Evolutionary conservation across 23 tunicate genomes (phyloP).

Genomic region (Aplidium turbinatum): DNA sequence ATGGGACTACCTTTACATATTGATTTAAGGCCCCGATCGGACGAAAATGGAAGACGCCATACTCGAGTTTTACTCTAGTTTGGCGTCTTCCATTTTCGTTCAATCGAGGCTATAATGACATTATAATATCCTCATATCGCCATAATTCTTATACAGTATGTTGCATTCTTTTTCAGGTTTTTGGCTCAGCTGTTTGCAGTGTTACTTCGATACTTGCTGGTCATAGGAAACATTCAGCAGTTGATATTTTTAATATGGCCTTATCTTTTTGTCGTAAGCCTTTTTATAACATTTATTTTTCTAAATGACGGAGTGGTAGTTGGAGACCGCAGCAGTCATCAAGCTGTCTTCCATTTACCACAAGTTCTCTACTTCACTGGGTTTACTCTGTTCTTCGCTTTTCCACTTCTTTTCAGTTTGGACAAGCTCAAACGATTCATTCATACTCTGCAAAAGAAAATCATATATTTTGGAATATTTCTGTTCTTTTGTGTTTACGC

Average conservation of each 20-base stretch:
- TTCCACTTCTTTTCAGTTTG: slow-evolving; percentile 51
- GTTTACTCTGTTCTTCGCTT: slow-evolving; percentile 57
- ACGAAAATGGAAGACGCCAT: too few species aligned
- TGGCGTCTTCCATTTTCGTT: too few species aligned
- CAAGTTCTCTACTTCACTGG: slow-evolving; percentile 68
- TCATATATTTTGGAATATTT: not conserved
- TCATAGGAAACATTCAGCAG: slow-evolving; percentile 35
- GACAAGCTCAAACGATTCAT: slow-evolving; percentile 44
- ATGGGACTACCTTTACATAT: not conserved
- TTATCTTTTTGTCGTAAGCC: slow-evolving; percentile 35
- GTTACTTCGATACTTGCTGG: slow-evolving; percentile 59
- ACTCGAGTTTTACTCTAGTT: too few species aligned
- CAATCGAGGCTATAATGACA: too few species aligned
- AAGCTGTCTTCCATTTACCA: slow-evolving; percentile 54
- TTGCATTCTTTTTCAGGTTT: slow-evolving; percentile 49
- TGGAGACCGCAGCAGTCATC: slow-evolving; percentile 76
- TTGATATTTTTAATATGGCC: slow-evolving; percentile 49
- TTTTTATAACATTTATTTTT: slow-evolving; percentile 51
- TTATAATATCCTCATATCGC: too few species aligned
- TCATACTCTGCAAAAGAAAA: slow-evolving; percentile 22
- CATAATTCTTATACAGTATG: too few species aligned
- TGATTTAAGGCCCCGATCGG: too few species aligned
- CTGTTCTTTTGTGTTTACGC: slow-evolving; percentile 31
- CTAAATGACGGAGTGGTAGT: slow-evolving; percentile 77
- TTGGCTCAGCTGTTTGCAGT: slow-evolving; percentile 50